Evolutionary conservation across 2,888 invertebrate species (phyloP).

Genomic region (Agriopis marginaria): DNA sequence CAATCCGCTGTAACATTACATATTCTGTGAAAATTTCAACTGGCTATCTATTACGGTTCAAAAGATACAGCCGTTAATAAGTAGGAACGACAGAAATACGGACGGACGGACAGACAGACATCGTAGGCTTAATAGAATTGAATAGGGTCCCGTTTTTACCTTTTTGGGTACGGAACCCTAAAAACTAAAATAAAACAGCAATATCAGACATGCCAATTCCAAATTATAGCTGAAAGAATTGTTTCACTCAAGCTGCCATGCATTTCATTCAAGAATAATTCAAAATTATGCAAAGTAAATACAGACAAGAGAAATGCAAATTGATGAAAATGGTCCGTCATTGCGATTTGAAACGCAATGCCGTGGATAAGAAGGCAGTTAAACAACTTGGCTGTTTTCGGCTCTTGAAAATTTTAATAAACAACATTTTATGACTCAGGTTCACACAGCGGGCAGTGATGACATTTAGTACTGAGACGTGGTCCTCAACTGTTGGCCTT

Average conservation of each 20-base stretch:
- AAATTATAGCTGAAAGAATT: constrained; percentile 7
- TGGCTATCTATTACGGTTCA: no score
- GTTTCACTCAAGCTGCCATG: constrained; percentile 24
- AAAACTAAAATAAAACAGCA: constrained; percentile 10
- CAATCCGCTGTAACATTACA: no score
- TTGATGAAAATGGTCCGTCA: constrained; percentile 37
- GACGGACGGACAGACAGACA: no score
- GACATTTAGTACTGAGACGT: no score
- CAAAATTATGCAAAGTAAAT: constrained; percentile 34
- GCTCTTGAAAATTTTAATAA: not conserved
- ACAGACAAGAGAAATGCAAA: constrained; percentile 37
- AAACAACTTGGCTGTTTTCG: not conserved
- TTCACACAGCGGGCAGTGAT: no score
- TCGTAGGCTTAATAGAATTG: no score
- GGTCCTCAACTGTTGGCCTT: no score
- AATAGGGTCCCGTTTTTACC: no score
- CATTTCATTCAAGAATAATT: constrained; percentile 30
- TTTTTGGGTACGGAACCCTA: not conserved
- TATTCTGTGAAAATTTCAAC: no score
- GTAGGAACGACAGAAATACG: no score
- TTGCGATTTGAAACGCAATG: constrained; percentile 30
- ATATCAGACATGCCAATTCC: constrained; percentile 11
- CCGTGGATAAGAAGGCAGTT: constrained; percentile 12
- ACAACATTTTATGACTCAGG: not conserved
- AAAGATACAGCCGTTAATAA: no score